phyloP scores from a whole-genome alignment of 2,113 vertebrate genomes.

The Corythoichthys intestinalis region DNA sequence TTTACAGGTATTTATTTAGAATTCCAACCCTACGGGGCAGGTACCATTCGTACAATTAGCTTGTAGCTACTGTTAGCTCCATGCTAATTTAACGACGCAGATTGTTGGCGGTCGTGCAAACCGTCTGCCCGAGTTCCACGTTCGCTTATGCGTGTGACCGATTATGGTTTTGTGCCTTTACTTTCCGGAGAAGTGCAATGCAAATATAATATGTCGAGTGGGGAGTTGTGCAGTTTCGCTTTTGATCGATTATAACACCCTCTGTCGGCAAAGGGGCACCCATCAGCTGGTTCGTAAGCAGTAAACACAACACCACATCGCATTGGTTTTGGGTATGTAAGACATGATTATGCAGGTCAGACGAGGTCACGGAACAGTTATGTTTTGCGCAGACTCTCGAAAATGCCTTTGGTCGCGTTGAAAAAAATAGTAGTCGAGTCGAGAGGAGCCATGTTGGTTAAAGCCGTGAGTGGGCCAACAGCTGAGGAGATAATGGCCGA shows the following conservation, averaged over 20 bases:
- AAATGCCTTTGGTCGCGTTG: constrained; percentile 2
- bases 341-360: background rate
- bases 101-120: constrained; percentile 7
- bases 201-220: background rate
- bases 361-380: background rate
- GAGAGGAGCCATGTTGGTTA: constrained; percentile 67
- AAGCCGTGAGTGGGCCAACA: constrained; percentile 62
- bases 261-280: constrained; percentile 30
- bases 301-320: constrained; percentile 13
- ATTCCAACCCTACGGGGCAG: background rate
- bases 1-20: background rate
- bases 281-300: constrained; percentile 7
- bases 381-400: background rate
- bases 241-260: constrained; percentile 28
- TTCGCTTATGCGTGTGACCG: background rate
- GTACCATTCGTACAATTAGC: constrained; percentile 27
- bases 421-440: constrained; percentile 24
- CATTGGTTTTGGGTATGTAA: constrained; percentile 18
- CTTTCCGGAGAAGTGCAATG: background rate
- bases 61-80: constrained; percentile 10
- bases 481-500: constrained; percentile 73
- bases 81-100: constrained; percentile 63
- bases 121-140: background rate
- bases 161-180: background rate
- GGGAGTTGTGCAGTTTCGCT: constrained; percentile 4